Evolutionary conservation across 2,113 vertebrate species (phyloP), one percentile per base, ranked within the genome.

Genomic region (Pygoscelis adeliae): DNA sequence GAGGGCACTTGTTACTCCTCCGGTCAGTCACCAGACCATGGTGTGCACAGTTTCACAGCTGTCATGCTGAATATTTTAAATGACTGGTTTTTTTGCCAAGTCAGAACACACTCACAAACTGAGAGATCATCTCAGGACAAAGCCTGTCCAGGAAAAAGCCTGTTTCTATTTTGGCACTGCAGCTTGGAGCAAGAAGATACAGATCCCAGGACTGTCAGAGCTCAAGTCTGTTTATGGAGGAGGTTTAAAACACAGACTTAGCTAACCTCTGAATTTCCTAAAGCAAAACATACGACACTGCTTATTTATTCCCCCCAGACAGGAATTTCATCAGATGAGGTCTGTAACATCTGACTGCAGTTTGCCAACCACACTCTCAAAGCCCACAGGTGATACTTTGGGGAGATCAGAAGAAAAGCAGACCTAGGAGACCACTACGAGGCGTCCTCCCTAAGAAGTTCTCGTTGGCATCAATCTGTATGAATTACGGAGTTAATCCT

Each of bases 91-190:
- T 96, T 87, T 87, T 87, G 95, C 91, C 91, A 94, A 96, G 93
- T 96, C 95, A 92, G 87, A 93, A 66, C 87, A 90, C 66, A 83
- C 80, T 83, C 89, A 94, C 58, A 70, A 67, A 73, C 32, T 0
- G 0, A 79, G 81, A 87, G 93, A 90, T 87, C 89, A 13, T 59
- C 82, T 91, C 78, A 70, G 95, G 95, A 90, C 95, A 95, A 88
- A 94, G 91, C 78, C 46, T 15, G 59, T 69, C 85, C 94, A 73
- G 92, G 86, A 92, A 97, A 95, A 95, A 90, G 55, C 72, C 87
- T 93, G 74, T 40, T 87, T 91, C 92, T 91, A 85, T 93, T 93
- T 58, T 80, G 87, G 82, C 62, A 44, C 42, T 47, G 53, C 47
- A 85, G 81, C 89, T 89, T 46, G 49, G 66, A 91, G 66, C 87